Evolutionary conservation across 2,113 vertebrate species (phyloP).

Genomic region (Perognathus longimembris): DNA sequence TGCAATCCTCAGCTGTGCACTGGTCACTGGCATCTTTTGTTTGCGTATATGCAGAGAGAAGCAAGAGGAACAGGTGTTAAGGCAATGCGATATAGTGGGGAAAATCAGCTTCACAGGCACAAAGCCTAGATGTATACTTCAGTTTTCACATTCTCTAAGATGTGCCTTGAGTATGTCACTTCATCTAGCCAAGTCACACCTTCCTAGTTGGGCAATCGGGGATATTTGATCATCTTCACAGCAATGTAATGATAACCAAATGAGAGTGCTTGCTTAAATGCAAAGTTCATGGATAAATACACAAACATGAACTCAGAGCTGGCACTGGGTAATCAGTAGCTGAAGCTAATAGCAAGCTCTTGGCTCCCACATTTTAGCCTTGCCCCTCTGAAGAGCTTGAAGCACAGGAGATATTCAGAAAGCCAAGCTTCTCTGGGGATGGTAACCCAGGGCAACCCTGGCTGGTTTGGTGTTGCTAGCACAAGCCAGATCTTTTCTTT

Average conservation of each 20-base stretch:
- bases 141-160: not conserved
- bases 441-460: not conserved
- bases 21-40: accelerated
- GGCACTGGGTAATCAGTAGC: not conserved
- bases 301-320: not conserved
- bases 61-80: accelerated
- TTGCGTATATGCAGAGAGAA: not conserved
- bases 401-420: not conserved
- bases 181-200: not conserved
- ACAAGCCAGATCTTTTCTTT: not conserved
- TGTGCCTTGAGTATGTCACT: not conserved
- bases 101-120: not conserved
- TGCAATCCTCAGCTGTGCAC: not conserved
- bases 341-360: not conserved
- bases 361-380: not conserved
- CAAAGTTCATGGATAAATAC: not conserved
- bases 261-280: not conserved
- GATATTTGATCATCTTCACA: not conserved
- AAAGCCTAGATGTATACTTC: not conserved
- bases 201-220: not conserved
- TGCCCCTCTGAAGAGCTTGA: too few species aligned
- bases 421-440: not conserved
- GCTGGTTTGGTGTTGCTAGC: not conserved
- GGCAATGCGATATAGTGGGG: accelerated
- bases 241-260: not conserved